Evolutionary conservation across 2,113 vertebrate genomes (phyloP).

Genomic region (Hemiscyllium ocellatum): DNA sequence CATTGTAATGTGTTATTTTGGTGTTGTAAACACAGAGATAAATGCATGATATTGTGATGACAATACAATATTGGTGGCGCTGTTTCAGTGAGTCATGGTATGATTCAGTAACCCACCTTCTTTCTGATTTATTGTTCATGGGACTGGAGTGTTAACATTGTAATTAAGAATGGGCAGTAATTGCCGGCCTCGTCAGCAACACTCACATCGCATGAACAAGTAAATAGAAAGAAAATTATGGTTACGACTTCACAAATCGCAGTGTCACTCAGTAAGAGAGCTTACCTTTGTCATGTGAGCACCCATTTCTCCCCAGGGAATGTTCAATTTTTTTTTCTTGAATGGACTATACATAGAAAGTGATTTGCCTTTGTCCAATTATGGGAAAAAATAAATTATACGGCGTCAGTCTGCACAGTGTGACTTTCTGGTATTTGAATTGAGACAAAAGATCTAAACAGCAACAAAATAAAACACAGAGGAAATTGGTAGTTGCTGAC

Average conservation of each 20-base stretch:
- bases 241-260: background rate
- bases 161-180: background rate
- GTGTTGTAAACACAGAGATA: background rate
- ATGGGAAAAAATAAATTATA: background rate
- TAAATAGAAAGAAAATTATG: background rate
- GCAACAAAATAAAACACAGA: background rate
- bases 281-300: background rate
- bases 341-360: background rate
- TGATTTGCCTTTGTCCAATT: background rate
- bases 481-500: background rate
- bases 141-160: background rate
- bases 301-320: background rate
- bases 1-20: background rate
- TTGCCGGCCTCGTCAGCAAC: background rate
- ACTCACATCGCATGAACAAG: background rate
- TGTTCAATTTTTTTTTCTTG: background rate
- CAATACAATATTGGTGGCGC: background rate
- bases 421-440: background rate
- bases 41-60: background rate
- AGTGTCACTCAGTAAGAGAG: background rate
- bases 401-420: background rate
- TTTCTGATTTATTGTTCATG: background rate
- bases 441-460: background rate
- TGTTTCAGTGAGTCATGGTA: background rate
- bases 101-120: background rate